A percentile compares a stretch with the other conserved stretches of the same genome.
phyloP scores from a whole-genome alignment of 1,140 invertebrate species.

The Sitophilus oryzae region DNA sequence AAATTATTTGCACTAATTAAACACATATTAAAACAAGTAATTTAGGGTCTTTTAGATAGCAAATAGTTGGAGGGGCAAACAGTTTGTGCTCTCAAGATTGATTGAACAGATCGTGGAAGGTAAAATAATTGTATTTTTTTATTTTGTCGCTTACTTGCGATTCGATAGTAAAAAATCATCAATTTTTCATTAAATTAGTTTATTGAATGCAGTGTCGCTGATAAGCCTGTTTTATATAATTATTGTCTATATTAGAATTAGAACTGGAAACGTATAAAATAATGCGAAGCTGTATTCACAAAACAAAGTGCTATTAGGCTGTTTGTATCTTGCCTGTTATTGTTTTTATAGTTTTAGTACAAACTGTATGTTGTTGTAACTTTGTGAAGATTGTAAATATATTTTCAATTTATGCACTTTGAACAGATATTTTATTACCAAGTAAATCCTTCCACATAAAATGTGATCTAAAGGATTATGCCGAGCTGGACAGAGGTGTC shows the following conservation, averaged over 20 bases:
- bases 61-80: conserved; percentile 7
- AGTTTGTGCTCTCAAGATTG: background rate
- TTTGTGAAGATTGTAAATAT: conserved; percentile 41
- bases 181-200: conserved; percentile 4
- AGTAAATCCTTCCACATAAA: too few relatives aligned
- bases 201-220: background rate
- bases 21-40: conserved; percentile 16
- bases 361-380: conserved; percentile 41
- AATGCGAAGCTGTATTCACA: conserved; percentile 1
- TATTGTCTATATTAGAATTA: too few relatives aligned
- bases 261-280: too few relatives aligned
- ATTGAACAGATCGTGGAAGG: background rate
- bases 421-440: background rate
- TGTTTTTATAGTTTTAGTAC: conserved; percentile 41
- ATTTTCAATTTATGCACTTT: conserved; percentile 39
- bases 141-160: background rate
- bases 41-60: conserved; percentile 7
- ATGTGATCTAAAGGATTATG: too few relatives aligned
- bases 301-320: conserved; percentile 32
- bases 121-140: conserved; percentile 26
- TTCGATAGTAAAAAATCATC: conserved; percentile 30
- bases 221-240: background rate
- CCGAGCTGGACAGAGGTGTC: too few relatives aligned
- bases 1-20: conserved; percentile 23
- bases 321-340: conserved; percentile 42